A percentile compares a stretch with the other conserved stretches of the same genome.
Evolutionary conservation across 2,113 vertebrate genomes (phyloP).

Genomic region (Phasianus colchicus): DNA sequence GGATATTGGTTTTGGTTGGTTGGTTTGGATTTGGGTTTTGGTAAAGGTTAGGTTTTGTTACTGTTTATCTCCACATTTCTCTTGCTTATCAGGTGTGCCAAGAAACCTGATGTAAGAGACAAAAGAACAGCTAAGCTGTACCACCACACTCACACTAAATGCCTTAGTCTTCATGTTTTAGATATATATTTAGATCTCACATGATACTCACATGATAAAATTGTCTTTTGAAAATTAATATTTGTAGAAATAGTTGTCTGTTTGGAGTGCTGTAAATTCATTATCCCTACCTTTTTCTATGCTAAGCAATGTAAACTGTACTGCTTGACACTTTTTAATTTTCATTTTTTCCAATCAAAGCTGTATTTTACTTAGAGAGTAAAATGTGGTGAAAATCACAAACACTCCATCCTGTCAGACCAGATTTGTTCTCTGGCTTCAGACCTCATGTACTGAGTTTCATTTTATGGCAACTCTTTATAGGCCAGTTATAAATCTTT

Average conservation of each 20-base stretch:
- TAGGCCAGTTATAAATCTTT: conserved; percentile 8
- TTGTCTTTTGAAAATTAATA: not conserved
- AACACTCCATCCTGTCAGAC: not conserved
- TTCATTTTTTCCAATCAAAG: not conserved
- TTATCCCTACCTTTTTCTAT: not conserved
- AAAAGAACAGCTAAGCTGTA: not conserved
- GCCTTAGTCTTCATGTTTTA: not conserved
- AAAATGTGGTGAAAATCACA: not conserved
- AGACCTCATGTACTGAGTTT: not conserved
- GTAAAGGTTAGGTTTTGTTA: not conserved
- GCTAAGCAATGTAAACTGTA: not conserved
- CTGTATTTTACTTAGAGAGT: not conserved
- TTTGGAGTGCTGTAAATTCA: not conserved
- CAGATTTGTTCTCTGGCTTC: conserved; percentile 8
- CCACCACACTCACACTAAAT: not conserved
- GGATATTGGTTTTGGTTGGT: not conserved
- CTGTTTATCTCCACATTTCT: not conserved
- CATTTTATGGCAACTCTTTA: conserved; percentile 19
- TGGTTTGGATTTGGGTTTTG: not conserved
- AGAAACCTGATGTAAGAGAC: not conserved
- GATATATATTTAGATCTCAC: not conserved
- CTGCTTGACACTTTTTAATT: not conserved
- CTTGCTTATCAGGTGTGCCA: not conserved
- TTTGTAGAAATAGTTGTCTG: not conserved
- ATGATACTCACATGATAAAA: not conserved